Conservation (phyloP, 2,113 vertebrate genomes). For the Sebastes schlegelii region DNA sequence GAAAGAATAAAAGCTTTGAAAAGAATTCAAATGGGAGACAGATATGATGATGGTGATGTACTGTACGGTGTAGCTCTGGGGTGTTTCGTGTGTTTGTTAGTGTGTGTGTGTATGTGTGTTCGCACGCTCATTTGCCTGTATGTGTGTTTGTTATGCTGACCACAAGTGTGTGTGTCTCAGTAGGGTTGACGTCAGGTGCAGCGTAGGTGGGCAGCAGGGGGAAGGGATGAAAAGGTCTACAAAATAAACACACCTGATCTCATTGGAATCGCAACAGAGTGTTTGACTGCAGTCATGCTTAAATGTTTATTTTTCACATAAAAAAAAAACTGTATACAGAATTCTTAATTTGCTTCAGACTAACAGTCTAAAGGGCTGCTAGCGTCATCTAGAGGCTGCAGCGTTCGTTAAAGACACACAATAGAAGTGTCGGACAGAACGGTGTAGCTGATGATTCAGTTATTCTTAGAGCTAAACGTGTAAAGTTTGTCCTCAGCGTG, state of each 20-base stretch:
- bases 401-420: background rate
- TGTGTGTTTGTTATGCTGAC: constrained; percentile 41
- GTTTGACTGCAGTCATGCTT: constrained; percentile 17
- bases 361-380: background rate
- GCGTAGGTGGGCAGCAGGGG: constrained; percentile 73
- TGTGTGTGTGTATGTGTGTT: constrained; percentile 9
- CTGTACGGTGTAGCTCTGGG: constrained; percentile 33
- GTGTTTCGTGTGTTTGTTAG: constrained; percentile 31
- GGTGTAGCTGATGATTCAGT: background rate
- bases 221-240: constrained; percentile 68
- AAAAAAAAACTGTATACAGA: background rate
- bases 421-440: background rate
- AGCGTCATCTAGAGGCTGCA: background rate
- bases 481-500: background rate
- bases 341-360: background rate
- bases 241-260: constrained; percentile 79
- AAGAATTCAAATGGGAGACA: constrained; percentile 62
- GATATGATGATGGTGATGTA: constrained; percentile 50
- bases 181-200: constrained; percentile 70
- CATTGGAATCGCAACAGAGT: constrained; percentile 40
- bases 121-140: constrained; percentile 10
- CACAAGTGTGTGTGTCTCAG: constrained; percentile 38
- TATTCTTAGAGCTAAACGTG: background rate
- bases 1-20: constrained; percentile 71
- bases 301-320: constrained; percentile 1